A percentile compares a stretch with the other conserved stretches of the same genome.
phyloP scores from a whole-genome alignment of 2,888 invertebrate species.

The Drosophila hamatofila region DNA sequence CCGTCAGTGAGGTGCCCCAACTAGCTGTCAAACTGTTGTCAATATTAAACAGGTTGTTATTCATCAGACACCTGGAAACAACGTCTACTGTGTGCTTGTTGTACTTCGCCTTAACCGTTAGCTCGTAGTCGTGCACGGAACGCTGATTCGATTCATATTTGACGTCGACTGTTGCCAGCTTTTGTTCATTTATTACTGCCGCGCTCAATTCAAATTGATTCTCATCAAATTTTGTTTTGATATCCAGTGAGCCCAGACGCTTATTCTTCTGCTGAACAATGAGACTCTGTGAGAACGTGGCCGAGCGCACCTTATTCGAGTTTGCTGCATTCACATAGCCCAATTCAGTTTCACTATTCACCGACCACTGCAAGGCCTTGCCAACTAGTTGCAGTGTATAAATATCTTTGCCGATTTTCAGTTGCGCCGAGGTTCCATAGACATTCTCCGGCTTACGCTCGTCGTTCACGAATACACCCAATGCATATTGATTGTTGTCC shows the following conservation, averaged over 20 bases:
- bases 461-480: conserved; percentile 77
- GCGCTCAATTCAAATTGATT: conserved; percentile 86
- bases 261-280: conserved; percentile 58
- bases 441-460: conserved; percentile 63
- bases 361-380: conserved; percentile 62
- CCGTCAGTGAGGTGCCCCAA: conserved; percentile 79
- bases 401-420: conserved; percentile 49
- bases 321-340: conserved; percentile 55
- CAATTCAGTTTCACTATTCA: conserved; percentile 48
- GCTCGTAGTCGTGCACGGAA: conserved; percentile 85
- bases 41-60: conserved; percentile 80
- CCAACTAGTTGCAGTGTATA: conserved; percentile 60
- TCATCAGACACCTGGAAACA: conserved; percentile 73
- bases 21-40: conserved; percentile 80
- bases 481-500: conserved; percentile 65
- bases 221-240: conserved; percentile 85
- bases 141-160: conserved; percentile 85
- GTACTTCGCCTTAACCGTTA: conserved; percentile 87
- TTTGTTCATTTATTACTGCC: conserved; percentile 87
- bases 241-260: conserved; percentile 69
- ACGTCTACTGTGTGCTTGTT: conserved; percentile 82
- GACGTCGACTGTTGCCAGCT: conserved; percentile 86
- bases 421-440: conserved; percentile 69
- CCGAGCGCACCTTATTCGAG: conserved; percentile 40
- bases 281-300: conserved; percentile 63